phyloP scores from a whole-genome alignment of 2,113 vertebrate species.

The Cinclus mexicanus region DNA sequence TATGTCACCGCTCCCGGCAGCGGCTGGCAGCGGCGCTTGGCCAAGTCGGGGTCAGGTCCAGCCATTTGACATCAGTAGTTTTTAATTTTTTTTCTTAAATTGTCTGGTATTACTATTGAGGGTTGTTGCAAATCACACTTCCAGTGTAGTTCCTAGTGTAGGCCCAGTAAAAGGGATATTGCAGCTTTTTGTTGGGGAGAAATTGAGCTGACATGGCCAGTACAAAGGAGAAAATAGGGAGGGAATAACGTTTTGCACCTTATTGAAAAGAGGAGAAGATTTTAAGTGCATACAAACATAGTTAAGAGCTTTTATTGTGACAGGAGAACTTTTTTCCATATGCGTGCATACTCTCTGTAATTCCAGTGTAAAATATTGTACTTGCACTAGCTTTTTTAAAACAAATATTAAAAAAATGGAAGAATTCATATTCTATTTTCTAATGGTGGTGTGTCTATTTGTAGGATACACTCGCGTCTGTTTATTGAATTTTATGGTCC shows the following conservation, averaged over 20 bases:
- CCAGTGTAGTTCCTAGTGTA: conserved; percentile 57
- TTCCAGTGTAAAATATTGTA: conserved; percentile 97
- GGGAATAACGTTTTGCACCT: conserved; percentile 89
- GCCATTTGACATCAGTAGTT: conserved; percentile 18
- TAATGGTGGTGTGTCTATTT: conserved; percentile 96
- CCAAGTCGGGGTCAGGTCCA: not conserved
- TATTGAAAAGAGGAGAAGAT: conserved; percentile 84
- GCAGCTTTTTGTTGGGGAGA: conserved; percentile 74
- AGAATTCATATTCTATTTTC: conserved; percentile 95
- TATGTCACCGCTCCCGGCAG: conserved; percentile 53
- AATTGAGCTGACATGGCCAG: conserved; percentile 77
- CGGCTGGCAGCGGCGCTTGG: conserved; percentile 8
- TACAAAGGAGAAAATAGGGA: conserved; percentile 82
- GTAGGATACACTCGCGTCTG: conserved; percentile 93
- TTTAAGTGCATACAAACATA: conserved; percentile 86
- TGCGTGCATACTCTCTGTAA: conserved; percentile 95
- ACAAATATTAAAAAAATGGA: conserved; percentile 90
- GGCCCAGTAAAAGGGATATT: conserved; percentile 73
- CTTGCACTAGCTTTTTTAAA: conserved; percentile 97
- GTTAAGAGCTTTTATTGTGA: conserved; percentile 89
- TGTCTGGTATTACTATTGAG: not conserved
- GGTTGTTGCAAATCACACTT: conserved; percentile 63
- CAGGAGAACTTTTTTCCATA: conserved; percentile 89
- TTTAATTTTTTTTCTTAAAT: not conserved
- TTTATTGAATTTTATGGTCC: conserved; percentile 97